Percentiles rank a stretch among this genome's conserved stretches.
Evolutionary conservation across 2,888 invertebrate species (phyloP).

Genomic region (Lepidochitona cinerea): DNA sequence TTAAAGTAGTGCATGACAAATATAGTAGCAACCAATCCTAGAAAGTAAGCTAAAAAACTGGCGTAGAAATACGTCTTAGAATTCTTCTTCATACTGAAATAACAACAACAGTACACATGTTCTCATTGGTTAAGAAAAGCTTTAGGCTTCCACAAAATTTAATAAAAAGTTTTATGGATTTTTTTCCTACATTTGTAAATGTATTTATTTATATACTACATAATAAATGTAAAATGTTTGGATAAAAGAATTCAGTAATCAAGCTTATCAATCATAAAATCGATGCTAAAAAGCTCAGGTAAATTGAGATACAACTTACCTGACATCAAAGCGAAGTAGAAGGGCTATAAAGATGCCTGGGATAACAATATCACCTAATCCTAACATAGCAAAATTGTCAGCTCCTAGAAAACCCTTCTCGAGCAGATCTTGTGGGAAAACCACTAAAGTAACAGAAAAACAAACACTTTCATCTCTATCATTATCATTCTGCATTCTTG

Average conservation of each 20-base stretch:
- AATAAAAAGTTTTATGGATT: no score
- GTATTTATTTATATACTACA: no score
- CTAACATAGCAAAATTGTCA: conserved; percentile 98
- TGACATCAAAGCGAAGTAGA: conserved; percentile 92
- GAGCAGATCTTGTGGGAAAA: conserved; percentile 98
- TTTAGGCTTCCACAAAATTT: no score
- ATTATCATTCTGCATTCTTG: no score
- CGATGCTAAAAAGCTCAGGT: no score
- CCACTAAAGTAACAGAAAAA: conserved; percentile 77
- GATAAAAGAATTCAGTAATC: no score
- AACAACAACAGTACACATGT: background rate
- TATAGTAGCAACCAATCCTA: conserved; percentile 94
- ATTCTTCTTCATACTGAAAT: conserved; percentile 63
- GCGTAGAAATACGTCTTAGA: conserved; percentile 80
- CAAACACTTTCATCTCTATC: no score
- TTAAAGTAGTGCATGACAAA: conserved; percentile 98
- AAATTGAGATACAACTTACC: no score
- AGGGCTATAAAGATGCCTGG: conserved; percentile 99
- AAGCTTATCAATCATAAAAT: no score
- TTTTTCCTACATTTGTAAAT: no score
- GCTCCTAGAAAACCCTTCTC: conserved; percentile 87
- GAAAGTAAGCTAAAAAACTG: conserved; percentile 92
- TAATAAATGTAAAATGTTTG: no score
- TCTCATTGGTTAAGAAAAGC: no score
- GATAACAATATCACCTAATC: conserved; percentile 98